Conservation (phyloP, 2,113 vertebrate genomes). For the Cacatua alba region DNA sequence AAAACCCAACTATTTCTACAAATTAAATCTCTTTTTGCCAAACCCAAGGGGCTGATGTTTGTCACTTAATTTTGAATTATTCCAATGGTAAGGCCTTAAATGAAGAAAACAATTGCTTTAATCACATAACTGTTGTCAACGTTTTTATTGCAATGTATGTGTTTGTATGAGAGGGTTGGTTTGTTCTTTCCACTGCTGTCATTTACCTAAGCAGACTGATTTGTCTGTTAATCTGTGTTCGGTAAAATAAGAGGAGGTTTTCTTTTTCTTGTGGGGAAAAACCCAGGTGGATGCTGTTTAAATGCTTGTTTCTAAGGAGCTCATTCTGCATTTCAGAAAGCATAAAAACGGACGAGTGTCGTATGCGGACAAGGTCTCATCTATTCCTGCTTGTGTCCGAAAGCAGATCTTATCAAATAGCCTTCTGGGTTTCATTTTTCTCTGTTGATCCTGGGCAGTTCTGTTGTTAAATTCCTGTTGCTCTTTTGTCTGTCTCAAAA, state of each 20-base stretch:
- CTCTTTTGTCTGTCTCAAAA: not conserved
- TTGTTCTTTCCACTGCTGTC: constrained; percentile 31
- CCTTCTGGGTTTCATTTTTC: not conserved
- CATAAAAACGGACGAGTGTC: not conserved
- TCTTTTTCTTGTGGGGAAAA: not conserved
- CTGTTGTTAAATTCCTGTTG: not conserved
- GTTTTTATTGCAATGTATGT: constrained; percentile 9
- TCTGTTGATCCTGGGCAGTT: not conserved
- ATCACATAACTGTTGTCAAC: constrained; percentile 42
- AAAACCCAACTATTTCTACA: constrained; percentile 30
- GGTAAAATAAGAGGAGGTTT: not conserved
- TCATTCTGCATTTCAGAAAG: not conserved
- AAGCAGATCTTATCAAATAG: not conserved
- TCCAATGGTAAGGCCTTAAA: constrained; percentile 38
- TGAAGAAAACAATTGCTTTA: constrained; percentile 45
- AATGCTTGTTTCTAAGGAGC: not conserved
- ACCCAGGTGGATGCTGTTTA: not conserved
- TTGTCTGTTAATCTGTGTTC: not conserved
- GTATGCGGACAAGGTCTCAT: not conserved
- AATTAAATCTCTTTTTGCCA: constrained; percentile 58
- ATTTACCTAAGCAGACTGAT: constrained; percentile 1
- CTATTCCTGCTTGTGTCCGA: not conserved
- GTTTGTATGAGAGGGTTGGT: constrained; percentile 35
- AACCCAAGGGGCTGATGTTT: constrained; percentile 55
- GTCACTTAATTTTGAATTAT: constrained; percentile 47